Conservation (phyloP, 2,797 vertebrate species). For the Cyclura pinguis region DNA sequence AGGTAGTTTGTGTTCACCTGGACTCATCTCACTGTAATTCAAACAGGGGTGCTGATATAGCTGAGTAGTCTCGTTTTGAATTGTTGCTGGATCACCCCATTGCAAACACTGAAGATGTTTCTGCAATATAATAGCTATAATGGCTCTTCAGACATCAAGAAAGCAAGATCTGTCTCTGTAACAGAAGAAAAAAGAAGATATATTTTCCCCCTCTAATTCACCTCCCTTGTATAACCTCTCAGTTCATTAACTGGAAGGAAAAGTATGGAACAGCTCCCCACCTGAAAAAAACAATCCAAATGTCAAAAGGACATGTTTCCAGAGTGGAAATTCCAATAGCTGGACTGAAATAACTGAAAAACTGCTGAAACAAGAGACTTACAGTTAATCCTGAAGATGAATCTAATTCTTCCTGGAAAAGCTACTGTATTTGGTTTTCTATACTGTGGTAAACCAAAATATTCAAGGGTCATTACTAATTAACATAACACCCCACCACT, state of each 20-base stretch:
- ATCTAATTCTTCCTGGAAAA: conserved; percentile 78
- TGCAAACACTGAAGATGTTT: background rate
- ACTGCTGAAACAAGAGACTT: conserved; percentile 78
- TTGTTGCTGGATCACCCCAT: background rate
- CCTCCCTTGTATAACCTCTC: background rate
- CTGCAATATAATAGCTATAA: background rate
- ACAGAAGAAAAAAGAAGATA: background rate
- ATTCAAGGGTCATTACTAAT: conserved; percentile 79
- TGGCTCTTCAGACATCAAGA: background rate
- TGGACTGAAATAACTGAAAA: conserved; percentile 77
- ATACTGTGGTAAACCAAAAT: conserved; percentile 76
- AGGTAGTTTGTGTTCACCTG: background rate
- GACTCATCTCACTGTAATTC: background rate
- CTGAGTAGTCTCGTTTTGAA: background rate
- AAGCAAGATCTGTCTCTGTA: conserved; percentile 34
- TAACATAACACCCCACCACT: conserved; percentile 73
- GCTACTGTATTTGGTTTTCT: conserved; percentile 73
- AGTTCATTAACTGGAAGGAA: conserved; percentile 29
- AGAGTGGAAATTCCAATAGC: conserved; percentile 72
- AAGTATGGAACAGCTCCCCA: conserved; percentile 15
- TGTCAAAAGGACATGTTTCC: conserved; percentile 55
- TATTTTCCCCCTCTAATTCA: background rate
- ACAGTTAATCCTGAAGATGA: conserved; percentile 76
- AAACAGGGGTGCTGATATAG: background rate
- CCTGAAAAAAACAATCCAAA: conserved; percentile 19